Base-by-base conservation (phyloP, 2,113 vertebrate genomes). In the Hemiscyllium ocellatum region DNA sequence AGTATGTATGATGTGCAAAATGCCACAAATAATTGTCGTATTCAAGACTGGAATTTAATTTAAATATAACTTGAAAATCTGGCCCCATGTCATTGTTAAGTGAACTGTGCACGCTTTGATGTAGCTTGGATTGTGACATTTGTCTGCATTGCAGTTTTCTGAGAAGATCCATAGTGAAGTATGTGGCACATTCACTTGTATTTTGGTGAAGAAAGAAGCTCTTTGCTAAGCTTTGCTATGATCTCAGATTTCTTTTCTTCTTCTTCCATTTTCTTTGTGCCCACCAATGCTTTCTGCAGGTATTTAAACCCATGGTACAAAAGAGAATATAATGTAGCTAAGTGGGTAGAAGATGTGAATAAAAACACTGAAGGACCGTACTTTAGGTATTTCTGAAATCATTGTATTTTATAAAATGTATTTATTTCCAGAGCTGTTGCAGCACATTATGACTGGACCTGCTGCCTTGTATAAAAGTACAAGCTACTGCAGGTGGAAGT, bases 321-420 rank as follows among this genome's bases (percentile, higher is more conserved):
- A 99, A 98, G 98, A 98, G 98, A 99, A 98, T 98, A 98, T 99
- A 99, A 99, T 99, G 98, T 99, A 99, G 99, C 99, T 99, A 99
- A 99, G 98, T 99, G 99, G 99, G 98, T 99, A 98, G 99, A 99
- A 99, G 99, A 99, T 99, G 99, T 99, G 98, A 99, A 99, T 99
- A 99, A 98, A 99, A 99, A 99, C 98, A 99, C 98, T 98, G 98
- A 98, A 98, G 98, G 98, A 99, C 98, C 98, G 96, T 99, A 98
- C 97, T 98, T 99, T 99, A 99, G 99, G 99, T 99, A 99, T 98
- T 98, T 97, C 98, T 97, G 98, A 98, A 98, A 98, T 97, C 97
- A 97, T 98, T 68, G 96, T 95, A 97, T 97, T 97, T 97, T 95
- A 89, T 95, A 26, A 70, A 70, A 96, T 97, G 95, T 96, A 95